Evolutionary conservation across 2,888 invertebrate genomes (phyloP), one percentile per base, ranked within the genome.

Genomic region (Agrochola macilenta): DNA sequence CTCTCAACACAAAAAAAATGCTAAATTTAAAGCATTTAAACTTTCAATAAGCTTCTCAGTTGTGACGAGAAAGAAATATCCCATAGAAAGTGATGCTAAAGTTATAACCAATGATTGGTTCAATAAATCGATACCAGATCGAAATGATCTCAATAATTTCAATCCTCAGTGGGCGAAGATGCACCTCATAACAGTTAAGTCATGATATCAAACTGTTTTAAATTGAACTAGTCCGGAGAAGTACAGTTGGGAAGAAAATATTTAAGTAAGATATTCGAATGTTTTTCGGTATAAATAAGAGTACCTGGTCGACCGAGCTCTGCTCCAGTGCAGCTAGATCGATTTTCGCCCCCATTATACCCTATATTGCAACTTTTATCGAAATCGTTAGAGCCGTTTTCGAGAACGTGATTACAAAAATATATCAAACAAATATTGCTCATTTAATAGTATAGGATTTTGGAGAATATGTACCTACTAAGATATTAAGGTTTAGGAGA

Each of bases 171-270:
- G 71, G 63, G 64, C 63, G 43, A 58, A 74, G 81, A 74, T 82
- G 54, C 74, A 54, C 71, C 61, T 73, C 79, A 23, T 81, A 84
- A 87, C 87, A 71, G 86, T 87, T 81, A 84, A 87, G 71, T 83
- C 77, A 83, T 84, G 86, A 84, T 86, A 79, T 71, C 72, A 79
- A 87, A 86, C 88, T 84, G 86, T 87, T 87, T 82, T 71, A 86
- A 75, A 87, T 81, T 78, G 82, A 75, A 71, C 64, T 54, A 69
- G 74, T 81, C 75, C 78, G 58, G 60, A 70, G 23, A 63, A 58
- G 86, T 90, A 92, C 89, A 83, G 79, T 72, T 68, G 39, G 7
- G 7, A 35, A 54, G 82, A 75, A 89, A 90, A 86, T 85, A 75
- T 20, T 54, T 58, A 17, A 17, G 49, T 49, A n/a, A 5, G 5